phyloP scores from a whole-genome alignment of 64 coral and sea anemone genomes.

The Stylophora pistillata region DNA sequence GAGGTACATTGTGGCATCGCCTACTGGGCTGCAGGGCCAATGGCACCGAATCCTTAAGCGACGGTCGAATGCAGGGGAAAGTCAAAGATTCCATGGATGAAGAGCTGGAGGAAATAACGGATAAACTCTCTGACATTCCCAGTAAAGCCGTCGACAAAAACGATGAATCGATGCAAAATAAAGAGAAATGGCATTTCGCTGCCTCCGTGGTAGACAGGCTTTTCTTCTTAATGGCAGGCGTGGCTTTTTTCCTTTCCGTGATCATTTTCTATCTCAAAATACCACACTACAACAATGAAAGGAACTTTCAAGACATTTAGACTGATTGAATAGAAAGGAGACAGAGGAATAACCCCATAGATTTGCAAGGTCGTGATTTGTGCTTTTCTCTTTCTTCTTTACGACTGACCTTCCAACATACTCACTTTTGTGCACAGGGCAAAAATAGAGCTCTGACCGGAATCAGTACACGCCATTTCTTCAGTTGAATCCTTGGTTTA shows the following conservation, averaged over 20 bases:
- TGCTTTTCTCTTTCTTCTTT: too few species aligned
- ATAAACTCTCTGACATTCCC: conserved; percentile 18
- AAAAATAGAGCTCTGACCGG: too few species aligned
- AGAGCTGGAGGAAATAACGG: conserved; percentile 42
- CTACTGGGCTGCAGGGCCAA: not conserved
- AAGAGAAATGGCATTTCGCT: conserved; percentile 74
- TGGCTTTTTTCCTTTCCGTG: conserved; percentile 44
- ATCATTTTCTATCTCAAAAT: conserved; percentile 55
- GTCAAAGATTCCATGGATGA: conserved; percentile 7
- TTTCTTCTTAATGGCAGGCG: conserved; percentile 41
- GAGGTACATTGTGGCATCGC: not conserved
- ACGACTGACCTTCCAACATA: too few species aligned
- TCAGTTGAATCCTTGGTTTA: too few species aligned
- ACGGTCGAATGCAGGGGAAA: not conserved
- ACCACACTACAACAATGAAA: not conserved
- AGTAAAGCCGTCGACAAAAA: conserved; percentile 1
- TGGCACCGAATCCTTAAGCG: not conserved
- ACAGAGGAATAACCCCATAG: not conserved
- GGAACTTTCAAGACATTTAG: not conserved
- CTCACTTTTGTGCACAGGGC: too few species aligned
- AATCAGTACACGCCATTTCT: too few species aligned
- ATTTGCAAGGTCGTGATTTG: too few species aligned
- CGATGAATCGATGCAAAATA: not conserved
- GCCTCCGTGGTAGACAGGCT: conserved; percentile 64
- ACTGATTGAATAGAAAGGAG: not conserved